phyloP scores from a whole-genome alignment of 2,797 vertebrate species.

The Chelidonichthys spinosus region DNA sequence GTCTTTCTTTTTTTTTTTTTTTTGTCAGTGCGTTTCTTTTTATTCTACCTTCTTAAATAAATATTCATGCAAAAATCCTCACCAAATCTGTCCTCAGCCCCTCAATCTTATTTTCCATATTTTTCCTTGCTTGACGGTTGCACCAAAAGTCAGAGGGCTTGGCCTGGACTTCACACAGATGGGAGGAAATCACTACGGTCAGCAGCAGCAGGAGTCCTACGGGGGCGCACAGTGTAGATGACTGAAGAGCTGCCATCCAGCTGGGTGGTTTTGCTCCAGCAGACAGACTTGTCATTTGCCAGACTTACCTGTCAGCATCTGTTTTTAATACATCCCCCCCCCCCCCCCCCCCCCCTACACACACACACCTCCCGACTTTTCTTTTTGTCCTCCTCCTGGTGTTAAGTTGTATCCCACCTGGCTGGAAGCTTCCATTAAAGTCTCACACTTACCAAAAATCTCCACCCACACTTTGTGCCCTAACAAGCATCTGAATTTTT shows the following conservation, averaged over 20 bases:
- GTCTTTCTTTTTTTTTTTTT: background rate
- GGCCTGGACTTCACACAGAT: constrained; percentile 49
- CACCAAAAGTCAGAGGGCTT: constrained; percentile 66
- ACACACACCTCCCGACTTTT: background rate
- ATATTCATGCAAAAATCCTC: constrained; percentile 18
- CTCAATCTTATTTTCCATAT: constrained; percentile 5
- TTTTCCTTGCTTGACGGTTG: constrained; percentile 8
- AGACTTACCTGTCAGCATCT: background rate
- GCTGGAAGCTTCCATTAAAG: background rate
- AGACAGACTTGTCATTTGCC: background rate
- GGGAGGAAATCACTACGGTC: constrained; percentile 59
- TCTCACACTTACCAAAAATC: constrained; percentile 4
- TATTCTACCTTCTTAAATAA: background rate
- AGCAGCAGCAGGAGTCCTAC: constrained; percentile 73
- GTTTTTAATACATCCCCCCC: background rate
- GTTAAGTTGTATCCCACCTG: background rate
- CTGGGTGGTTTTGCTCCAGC: background rate
- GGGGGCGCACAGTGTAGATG: constrained; percentile 24
- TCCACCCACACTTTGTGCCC: constrained; percentile 5
- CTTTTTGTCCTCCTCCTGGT: background rate
- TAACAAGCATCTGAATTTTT: background rate
- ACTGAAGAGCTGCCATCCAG: constrained; percentile 39
- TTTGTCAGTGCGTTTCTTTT: background rate
- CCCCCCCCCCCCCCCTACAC: background rate
- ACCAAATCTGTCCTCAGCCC: constrained; percentile 56